These are phyloP conservation scores for Homarus gammarus DNA, from an alignment of 2,888 invertebrate genomes.

Conservation along the genomic window DNA sequence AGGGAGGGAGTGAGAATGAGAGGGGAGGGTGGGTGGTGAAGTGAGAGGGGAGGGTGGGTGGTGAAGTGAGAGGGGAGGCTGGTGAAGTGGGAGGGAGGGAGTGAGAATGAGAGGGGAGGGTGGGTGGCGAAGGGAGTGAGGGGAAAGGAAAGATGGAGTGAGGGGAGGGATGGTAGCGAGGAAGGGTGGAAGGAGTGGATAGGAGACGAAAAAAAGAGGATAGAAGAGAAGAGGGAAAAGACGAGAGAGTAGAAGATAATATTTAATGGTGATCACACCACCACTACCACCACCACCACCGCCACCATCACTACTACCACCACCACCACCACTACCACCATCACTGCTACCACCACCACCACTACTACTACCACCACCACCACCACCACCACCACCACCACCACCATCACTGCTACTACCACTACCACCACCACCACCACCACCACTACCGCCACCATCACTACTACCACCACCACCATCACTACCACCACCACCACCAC, in stretches of 20 bases:
- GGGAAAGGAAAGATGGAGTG: not conserved
- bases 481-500: no score
- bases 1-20: no score
- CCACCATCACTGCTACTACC: no score
- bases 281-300: not conserved
- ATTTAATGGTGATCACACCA: not conserved
- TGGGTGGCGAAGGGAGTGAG: not conserved
- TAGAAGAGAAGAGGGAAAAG: not conserved
- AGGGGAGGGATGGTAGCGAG: not conserved
- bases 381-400: not conserved
- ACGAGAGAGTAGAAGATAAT: not conserved
- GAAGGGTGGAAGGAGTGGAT: not conserved
- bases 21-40: not conserved
- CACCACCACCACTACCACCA: not conserved
- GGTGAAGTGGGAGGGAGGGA: no score
- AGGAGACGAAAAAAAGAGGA: not conserved
- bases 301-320: not conserved
- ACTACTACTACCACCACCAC: not conserved
- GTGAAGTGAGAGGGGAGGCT: no score
- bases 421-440: no score
- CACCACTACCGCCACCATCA: no score
- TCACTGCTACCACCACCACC: not conserved
- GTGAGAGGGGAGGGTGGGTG: no score
- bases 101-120: not conserved
- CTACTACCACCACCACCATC: no score